phyloP scores from a whole-genome alignment of 2,113 vertebrate species.

The Tautogolabrus adspersus region DNA sequence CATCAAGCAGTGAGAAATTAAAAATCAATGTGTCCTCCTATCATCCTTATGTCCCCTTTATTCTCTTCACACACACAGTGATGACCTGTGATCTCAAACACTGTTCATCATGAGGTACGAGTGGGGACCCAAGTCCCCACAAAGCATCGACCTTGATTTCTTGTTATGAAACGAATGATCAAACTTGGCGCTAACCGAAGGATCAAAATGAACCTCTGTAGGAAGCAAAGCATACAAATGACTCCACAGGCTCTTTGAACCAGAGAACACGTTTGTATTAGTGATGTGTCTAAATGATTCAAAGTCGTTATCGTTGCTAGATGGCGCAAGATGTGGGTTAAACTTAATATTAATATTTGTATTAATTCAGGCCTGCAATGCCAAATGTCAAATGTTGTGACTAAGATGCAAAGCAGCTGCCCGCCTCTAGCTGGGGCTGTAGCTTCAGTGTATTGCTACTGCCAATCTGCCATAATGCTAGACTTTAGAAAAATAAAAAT shows the following conservation, averaged over 20 bases:
- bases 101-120: slow-evolving; percentile 47
- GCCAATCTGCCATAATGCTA: too few species aligned
- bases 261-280: neutral
- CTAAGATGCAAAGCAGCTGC: too few species aligned
- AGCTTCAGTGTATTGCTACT: too few species aligned
- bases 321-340: too few species aligned
- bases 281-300: too few species aligned
- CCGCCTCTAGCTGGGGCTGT: too few species aligned
- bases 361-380: too few species aligned
- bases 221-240: slow-evolving; percentile 25
- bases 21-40: slow-evolving; percentile 62
- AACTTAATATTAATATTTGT: too few species aligned
- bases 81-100: slow-evolving; percentile 49
- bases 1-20: slow-evolving; percentile 49
- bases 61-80: slow-evolving; percentile 29
- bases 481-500: too few species aligned
- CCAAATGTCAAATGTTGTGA: too few species aligned
- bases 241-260: slow-evolving; percentile 2
- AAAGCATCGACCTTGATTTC: slow-evolving; percentile 40
- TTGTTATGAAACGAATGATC: slow-evolving; percentile 4
- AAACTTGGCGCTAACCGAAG: slow-evolving; percentile 11
- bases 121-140: neutral
- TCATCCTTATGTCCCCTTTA: slow-evolving; percentile 20
- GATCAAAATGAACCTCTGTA: slow-evolving; percentile 14
- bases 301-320: too few species aligned